Evolutionary conservation across 2,888 invertebrate species (phyloP), one percentile per base, ranked within the genome.

Genomic region (Acronicta alni): DNA sequence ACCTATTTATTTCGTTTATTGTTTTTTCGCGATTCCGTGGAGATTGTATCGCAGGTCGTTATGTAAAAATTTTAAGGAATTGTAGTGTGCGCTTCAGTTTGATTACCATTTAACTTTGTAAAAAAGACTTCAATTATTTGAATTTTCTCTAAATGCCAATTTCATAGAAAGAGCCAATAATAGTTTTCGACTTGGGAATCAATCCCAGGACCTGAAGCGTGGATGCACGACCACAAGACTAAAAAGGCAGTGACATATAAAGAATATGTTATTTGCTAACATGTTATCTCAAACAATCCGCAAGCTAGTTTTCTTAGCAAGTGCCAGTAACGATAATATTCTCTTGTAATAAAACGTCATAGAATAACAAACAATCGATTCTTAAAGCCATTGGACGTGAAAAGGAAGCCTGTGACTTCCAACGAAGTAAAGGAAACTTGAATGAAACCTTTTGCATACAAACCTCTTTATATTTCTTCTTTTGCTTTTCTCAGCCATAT

Each of bases 1-100:
- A 72, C 72, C 73, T 75, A 68, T 79, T 76, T 77, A 62, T 74
- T 71, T 65, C 43, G 23, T 67, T 74, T 66, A 47, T 70, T 55
- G 37, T 58, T 51, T 62, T 63, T 68, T 57, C 17, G 57, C 37
- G 41, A 49, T 61, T 58, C 14, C 49, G 45, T 58, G 41, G 32
- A 42, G 53, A 45, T 44, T 17, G 38, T 35, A 49, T 42, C 52
- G 64, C 43, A 17, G n/a, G 18, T 55, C 37, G 44, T 57, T 58
- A 52, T 48, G 16, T 52, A 0, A 41, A 35, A 16, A 15, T 37
- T n/a, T 46, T 43, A 1, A 9, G 9, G 26, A 32, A 17, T 42
- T 35, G 10, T 39, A 16, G 17, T 26, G 15, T n/a, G 26, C 10
- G 20, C 5, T 20, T 20, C 5, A 20, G 20, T 20, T 20, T 20